These are phyloP conservation scores for Yoshiicerus persimilis DNA, from an alignment of 1,140 invertebrate species.

Conservation along the genomic window DNA sequence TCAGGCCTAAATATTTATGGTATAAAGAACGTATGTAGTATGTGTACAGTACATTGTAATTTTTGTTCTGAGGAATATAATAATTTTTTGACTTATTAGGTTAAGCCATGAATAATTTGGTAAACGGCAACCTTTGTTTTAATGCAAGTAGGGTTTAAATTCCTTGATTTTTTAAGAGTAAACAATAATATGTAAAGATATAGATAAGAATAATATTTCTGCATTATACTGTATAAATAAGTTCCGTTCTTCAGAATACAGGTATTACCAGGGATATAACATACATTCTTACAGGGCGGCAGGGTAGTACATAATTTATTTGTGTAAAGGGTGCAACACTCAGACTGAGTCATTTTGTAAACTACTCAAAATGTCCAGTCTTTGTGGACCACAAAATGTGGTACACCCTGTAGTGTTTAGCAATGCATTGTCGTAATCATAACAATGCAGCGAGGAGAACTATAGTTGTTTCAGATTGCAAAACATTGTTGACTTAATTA, in stretches of 20 bases:
- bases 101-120: not conserved
- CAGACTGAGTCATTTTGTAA: no score
- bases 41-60: not conserved
- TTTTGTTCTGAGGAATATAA: not conserved
- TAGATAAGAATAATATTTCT: slow-evolving; percentile 2
- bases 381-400: no score
- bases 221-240: not conserved
- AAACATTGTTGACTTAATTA: no score
- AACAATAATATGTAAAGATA: not conserved
- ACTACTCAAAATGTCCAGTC: no score
- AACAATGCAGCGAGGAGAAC: no score
- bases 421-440: no score
- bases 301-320: not conserved
- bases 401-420: no score
- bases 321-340: no score
- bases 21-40: not conserved
- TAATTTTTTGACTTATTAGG: not conserved
- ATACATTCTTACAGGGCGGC: not conserved
- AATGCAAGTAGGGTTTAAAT: not conserved
- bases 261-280: no score
- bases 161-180: not conserved
- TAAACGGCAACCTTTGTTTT: not conserved
- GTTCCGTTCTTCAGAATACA: not conserved
- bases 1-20: not conserved
- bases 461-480: no score